Base-by-base conservation (phyloP, 2,113 vertebrate species). In the Cyphomyrus discorhynchus region DNA sequence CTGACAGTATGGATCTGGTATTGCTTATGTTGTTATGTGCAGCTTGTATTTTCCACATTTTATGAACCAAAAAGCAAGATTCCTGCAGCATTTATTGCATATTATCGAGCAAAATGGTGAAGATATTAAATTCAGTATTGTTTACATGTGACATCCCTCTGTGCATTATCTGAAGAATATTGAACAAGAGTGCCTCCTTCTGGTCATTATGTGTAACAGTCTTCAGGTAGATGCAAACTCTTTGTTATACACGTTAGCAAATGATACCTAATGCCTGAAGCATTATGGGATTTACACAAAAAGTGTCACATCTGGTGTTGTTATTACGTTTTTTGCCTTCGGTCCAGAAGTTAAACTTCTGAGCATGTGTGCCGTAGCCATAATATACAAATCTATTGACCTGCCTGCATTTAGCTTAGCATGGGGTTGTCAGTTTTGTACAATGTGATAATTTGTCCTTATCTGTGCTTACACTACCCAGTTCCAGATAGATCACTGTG, bases 151-250 rank as follows among this genome's bases (percentile, higher is more conserved):
- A 84, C 39, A 7, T 24, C 47, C 45, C 82, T 47, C 31, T 83
- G 1, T 24, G 35, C 5, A 9, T 84, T n/a, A 82, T 42, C 77
- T 42, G 35, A 46, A 21, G 35, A 19, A 82, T 53, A 52, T 89
- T 82, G 70, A 35, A n/a, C 88, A 47, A 89, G 7, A 53, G 88
- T 74, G 70, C 88, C 88, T 70, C 80, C 88, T 80, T 77, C 70
- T 82, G 88, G 31, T 50, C 47, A 89, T 52, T 21, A n/a, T 35
- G 27, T 50, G 84, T 49, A 86, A 86, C 46, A 52, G 11, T 19
- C 10, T 7, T 86, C 82, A 24, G 46, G 10, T 85, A 85, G 82
- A 49, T 2, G 82, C 27, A 70, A 50, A 47, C 11, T 86, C 39
- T n/a, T 86, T 86, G 8, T 24, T 31, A 49, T 49, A n/a, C 19